Conservation (phyloP, 64 coral and sea anemone species). For the Catalaphyllia jardinei region DNA sequence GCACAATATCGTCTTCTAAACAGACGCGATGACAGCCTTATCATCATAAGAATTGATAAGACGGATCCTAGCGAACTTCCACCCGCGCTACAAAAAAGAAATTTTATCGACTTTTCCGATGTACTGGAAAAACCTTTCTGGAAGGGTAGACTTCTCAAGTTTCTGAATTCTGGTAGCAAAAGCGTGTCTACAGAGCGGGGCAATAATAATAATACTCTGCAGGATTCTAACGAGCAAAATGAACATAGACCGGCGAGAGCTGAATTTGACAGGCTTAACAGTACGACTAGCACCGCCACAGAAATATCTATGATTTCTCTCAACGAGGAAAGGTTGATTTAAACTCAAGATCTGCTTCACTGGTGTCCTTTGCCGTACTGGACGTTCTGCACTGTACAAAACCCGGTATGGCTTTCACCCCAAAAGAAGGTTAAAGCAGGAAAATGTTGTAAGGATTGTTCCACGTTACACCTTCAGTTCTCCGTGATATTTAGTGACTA, state of each 20-base stretch:
- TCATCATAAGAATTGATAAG: constrained; percentile 43
- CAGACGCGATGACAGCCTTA: constrained; percentile 18
- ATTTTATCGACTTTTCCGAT: constrained; percentile 30
- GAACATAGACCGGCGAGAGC: neutral
- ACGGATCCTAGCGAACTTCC: constrained; percentile 22
- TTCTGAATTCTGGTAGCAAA: neutral
- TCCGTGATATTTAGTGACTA: no score
- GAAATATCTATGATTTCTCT: neutral
- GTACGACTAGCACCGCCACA: neutral
- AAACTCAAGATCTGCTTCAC: no score
- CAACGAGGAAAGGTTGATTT: no score
- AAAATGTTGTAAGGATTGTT: no score
- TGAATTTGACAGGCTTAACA: neutral
- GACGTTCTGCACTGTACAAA: no score
- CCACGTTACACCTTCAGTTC: no score
- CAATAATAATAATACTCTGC: neutral
- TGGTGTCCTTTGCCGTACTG: no score
- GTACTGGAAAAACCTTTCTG: constrained; percentile 18
- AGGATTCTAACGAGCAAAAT: neutral
- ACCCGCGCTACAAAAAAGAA: constrained; percentile 35
- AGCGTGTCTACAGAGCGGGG: neutral
- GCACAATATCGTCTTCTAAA: constrained; percentile 41
- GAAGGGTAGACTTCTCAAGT: constrained; percentile 13
- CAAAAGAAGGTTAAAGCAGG: no score
- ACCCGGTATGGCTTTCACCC: no score